Base-by-base conservation (phyloP, 2,888 invertebrate genomes). In the Hydrotaea cyrtoneurina region DNA sequence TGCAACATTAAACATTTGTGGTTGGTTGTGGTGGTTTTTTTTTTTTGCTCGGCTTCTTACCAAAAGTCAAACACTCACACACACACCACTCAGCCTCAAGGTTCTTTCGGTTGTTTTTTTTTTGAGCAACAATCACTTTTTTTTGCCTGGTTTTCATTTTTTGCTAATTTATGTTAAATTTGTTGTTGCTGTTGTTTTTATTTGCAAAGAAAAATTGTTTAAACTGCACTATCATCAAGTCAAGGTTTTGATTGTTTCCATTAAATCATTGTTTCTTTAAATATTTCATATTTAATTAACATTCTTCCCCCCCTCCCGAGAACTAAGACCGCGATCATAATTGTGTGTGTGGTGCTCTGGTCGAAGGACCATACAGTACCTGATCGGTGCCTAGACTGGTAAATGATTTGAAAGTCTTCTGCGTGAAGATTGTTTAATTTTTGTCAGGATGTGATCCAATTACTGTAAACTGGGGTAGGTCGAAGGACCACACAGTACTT, bases 41-140 rank as follows among this genome's bases (percentile, higher is more conserved):
- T n/a, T n/a, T n/a, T n/a, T n/a, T n/a, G n/a, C n/a, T 39, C 39
- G 3, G 39, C 50, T 64, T 71, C 39, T 78, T 78, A 53, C 78
- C 72, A 62, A 73, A 55, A 71, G 13, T 43, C 31, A 36, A 55
- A 46, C 59, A 78, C 64, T n/a, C 50, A 50, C 64, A 50, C 50
- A 50, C 50, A 13, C 50, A 59, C 46, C 53, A 57, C 7, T 43
- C 69, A 80, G 80, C 64, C 72, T 84, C 84, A 84, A 84, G 84
- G 84, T 84, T 80, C 72, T 57, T 26, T 78, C 17, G 50, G 39
- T 64, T 74, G 72, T 23, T 59, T 80, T 78, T 66, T 31, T 78
- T 80, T 74, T 39, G 17, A 84, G 78, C 74, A 81, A 84, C 84
- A 84, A 84, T 84, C 84, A 78, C 84, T 84, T 84, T 83, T n/a